Base-by-base conservation (phyloP, 2,797 vertebrate genomes). In the Scolopax rusticola region DNA sequence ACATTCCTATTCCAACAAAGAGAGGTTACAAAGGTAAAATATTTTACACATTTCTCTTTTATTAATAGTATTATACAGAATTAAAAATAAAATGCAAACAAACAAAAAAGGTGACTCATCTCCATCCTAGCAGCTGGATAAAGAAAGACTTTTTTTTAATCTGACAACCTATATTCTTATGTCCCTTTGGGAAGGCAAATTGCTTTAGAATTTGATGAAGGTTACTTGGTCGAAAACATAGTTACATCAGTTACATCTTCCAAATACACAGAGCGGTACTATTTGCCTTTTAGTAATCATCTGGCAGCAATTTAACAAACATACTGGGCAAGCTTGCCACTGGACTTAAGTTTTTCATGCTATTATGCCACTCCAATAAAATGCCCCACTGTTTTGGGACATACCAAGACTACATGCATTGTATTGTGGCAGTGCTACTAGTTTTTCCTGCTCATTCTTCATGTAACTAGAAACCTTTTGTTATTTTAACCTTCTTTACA, bases 251-350 rank as follows among this genome's bases (percentile, higher is more conserved):
- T 33, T 50, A 32, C n/a, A 51, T 28, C 67, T 56, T 67, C 1
- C n/a, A 40, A 13, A 41, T 12, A 20, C n/a, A 38, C 12, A 40
- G 4, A 53, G 4, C 0, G 0, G 23, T 40, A 32, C 25, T 25
- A 25, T 61, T 80, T 69, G 28, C n/a, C 56, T 50, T 15, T 68
- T 51, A 51, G 45, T 64, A 51, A 43, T 43, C 1, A 0, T 25
- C 45, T 73, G 41, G n/a, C 28, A 91, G 20, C 36, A 48, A 15
- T 11, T 80, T 60, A 51, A 51, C 24, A 73, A 63, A 80, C 1
- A 2, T 15, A 21, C 28, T 20, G 14, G 53, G 43, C 17, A 69
- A 57, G 60, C 28, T 8, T 78, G 83, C 45, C 32, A 48, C 10
- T 3, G 2, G 11, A 81, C 16, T 84, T 60, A 15, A 15, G 9